phyloP scores from a whole-genome alignment of 2,113 vertebrate species.

The Calonectris borealis region DNA sequence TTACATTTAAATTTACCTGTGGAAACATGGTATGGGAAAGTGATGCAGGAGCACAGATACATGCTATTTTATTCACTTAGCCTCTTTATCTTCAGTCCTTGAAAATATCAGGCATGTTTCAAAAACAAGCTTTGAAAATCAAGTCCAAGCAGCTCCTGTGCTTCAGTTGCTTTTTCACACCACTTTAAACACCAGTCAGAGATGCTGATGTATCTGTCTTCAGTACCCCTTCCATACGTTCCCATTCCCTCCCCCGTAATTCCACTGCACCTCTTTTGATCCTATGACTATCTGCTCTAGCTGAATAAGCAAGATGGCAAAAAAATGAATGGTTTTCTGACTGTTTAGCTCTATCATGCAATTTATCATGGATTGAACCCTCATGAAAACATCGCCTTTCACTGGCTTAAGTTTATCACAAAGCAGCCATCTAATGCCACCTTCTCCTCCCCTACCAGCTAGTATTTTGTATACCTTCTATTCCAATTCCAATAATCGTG shows the following conservation, averaged over 20 bases:
- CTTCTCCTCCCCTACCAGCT: not conserved
- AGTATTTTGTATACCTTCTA: not conserved
- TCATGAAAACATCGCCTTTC: not conserved
- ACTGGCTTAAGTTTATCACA: not conserved
- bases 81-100: not conserved
- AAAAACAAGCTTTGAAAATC: not conserved
- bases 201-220: not conserved
- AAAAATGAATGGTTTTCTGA: not conserved
- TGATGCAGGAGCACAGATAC: not conserved
- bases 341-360: not conserved
- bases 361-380: not conserved
- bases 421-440: not conserved
- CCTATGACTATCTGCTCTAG: not conserved
- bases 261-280: not conserved
- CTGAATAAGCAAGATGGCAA: not conserved
- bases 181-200: not conserved
- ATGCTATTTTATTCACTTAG: not conserved
- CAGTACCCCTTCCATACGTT: not conserved
- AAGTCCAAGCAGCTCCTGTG: not conserved
- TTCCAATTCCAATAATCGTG: not conserved
- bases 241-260: not conserved
- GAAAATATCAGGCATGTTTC: not conserved
- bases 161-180: not conserved
- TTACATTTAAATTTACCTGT: not conserved
- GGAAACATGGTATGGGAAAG: rapidly evolving